These are phyloP conservation scores for Penaeus monodon DNA, from an alignment of 2,888 invertebrate species.

Conservation along the genomic window DNA sequence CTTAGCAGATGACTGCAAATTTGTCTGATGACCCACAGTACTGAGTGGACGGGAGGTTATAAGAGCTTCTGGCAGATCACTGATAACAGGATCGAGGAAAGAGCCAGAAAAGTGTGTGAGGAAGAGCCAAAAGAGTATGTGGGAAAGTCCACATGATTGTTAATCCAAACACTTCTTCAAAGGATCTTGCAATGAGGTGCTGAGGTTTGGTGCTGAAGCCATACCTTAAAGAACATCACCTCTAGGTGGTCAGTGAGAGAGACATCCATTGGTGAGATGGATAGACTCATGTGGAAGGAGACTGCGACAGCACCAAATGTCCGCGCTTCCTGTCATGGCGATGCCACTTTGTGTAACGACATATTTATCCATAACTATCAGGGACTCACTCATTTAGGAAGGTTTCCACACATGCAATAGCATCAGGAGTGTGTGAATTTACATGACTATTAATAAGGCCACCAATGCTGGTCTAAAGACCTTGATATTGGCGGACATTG, in stretches of 20 bases:
- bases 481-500: neutral
- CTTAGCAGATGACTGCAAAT: too few species aligned
- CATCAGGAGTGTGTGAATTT: neutral
- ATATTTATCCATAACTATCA: neutral
- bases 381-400: neutral
- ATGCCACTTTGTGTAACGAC: too few species aligned
- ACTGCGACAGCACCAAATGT: neutral
- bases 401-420: neutral
- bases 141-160: too few species aligned
- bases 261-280: neutral
- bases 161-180: too few species aligned
- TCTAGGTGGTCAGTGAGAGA: neutral
- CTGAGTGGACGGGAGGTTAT: too few species aligned
- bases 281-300: neutral
- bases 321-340: too few species aligned
- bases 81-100: too few species aligned
- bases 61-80: too few species aligned
- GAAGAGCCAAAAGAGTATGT: too few species aligned
- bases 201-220: neutral
- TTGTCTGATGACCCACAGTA: too few species aligned
- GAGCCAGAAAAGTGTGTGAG: too few species aligned
- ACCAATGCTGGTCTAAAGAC: neutral
- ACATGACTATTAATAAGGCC: conserved; percentile 2
- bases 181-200: neutral
- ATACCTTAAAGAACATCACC: conserved; percentile 2